Conservation (phyloP, 64 coral and sea anemone genomes). For the Trachythela sp. region DNA sequence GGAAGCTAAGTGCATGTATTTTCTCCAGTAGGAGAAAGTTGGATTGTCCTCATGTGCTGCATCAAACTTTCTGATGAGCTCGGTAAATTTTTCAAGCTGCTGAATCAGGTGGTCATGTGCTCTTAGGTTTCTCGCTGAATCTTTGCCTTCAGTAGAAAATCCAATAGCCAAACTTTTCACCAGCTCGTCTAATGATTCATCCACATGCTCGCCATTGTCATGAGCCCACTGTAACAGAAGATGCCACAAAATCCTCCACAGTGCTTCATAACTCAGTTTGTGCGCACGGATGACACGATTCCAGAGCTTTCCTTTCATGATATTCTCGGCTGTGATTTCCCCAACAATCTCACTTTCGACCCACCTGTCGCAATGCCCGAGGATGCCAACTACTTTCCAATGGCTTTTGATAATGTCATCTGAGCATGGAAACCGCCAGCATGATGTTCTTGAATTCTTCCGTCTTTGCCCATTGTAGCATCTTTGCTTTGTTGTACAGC, state of each 20-base stretch:
- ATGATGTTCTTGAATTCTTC: conserved; percentile 42
- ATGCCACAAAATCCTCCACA: conserved; percentile 66
- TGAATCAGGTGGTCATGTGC: neutral
- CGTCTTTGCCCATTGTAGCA: conserved; percentile 59
- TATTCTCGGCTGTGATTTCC: conserved; percentile 47
- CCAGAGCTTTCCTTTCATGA: conserved; percentile 64
- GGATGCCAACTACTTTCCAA: conserved; percentile 60
- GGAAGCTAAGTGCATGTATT: conserved; percentile 59
- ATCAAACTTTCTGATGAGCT: conserved; percentile 48
- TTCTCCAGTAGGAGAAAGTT: conserved; percentile 61
- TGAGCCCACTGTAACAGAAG: conserved; percentile 28
- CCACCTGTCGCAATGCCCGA: conserved; percentile 63
- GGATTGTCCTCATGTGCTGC: conserved; percentile 40
- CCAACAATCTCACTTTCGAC: conserved; percentile 59
- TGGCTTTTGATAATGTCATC: conserved; percentile 70
- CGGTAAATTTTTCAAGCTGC: conserved; percentile 12
- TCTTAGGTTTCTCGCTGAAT: neutral
- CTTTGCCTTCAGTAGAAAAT: neutral
- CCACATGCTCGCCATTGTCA: conserved; percentile 17
- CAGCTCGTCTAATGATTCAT: neutral
- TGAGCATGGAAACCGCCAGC: conserved; percentile 65
- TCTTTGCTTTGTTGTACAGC: conserved; percentile 47
- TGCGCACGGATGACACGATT: conserved; percentile 65
- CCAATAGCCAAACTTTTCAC: conserved; percentile 21
- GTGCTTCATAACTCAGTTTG: conserved; percentile 62